Conservation (phyloP, 2,888 invertebrate genomes). For the Epistrophe grossulariae region DNA sequence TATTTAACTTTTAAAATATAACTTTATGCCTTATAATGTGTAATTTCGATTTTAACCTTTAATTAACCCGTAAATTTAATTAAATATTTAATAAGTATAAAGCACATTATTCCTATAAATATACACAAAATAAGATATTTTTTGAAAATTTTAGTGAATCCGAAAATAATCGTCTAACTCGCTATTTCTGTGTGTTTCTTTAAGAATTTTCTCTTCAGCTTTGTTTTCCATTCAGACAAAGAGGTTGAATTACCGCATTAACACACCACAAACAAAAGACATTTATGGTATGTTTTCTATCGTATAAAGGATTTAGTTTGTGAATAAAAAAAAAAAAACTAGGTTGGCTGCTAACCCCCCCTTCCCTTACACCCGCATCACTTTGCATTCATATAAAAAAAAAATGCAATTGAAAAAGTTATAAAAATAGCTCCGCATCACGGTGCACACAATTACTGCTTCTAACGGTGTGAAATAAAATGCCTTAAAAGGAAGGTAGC, state of each 20-base stretch:
- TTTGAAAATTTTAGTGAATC: neutral
- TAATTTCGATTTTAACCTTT: too few species aligned
- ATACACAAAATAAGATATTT: neutral
- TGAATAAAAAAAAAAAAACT: neutral
- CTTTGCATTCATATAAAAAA: constrained; percentile 11
- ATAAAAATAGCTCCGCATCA: constrained; percentile 42
- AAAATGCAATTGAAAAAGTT: constrained; percentile 56
- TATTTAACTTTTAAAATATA: too few species aligned
- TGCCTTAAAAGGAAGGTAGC: constrained; percentile 27
- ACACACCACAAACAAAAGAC: constrained; percentile 40
- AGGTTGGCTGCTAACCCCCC: neutral
- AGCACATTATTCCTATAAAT: too few species aligned
- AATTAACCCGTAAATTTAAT: too few species aligned
- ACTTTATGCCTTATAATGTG: too few species aligned
- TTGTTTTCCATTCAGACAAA: neutral
- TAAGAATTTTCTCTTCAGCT: constrained; percentile 3
- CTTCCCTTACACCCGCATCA: neutral
- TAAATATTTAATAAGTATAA: too few species aligned
- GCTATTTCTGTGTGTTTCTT: neutral
- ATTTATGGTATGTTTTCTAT: constrained; percentile 14
- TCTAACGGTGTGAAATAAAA: constrained; percentile 33
- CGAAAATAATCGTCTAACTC: neutral
- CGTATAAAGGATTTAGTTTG: neutral
- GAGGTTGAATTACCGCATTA: constrained; percentile 6
- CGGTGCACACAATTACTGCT: constrained; percentile 10